Percentiles rank a stretch among this genome's conserved stretches.
These are phyloP conservation scores for Pocota personata DNA, from an alignment of 2,888 invertebrate genomes.

Conservation along the genomic window DNA sequence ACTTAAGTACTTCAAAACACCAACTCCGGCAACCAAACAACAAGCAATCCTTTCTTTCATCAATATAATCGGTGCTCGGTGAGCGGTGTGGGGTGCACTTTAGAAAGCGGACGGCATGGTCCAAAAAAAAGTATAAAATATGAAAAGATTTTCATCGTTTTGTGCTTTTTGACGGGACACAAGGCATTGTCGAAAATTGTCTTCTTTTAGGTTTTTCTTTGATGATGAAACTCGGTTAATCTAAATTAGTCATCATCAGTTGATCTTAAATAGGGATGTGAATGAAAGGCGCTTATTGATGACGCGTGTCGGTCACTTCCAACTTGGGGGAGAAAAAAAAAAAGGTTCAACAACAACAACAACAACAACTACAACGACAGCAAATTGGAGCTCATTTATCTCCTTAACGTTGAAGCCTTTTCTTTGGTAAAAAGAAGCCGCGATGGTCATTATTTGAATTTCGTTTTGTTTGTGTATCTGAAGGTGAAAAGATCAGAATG, in stretches of 20 bases:
- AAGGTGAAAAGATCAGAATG: neutral
- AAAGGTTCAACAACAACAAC: neutral
- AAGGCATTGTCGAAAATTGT: constrained; percentile 41
- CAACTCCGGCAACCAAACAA: constrained; percentile 8
- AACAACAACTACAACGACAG: neutral
- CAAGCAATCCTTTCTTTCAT: constrained; percentile 56
- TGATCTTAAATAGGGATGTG: constrained; percentile 66
- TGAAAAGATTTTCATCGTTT: constrained; percentile 39
- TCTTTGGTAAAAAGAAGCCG: constrained; percentile 37
- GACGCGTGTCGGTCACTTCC: constrained; percentile 72
- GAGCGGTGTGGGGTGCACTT: constrained; percentile 18
- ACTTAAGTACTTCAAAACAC: constrained; percentile 68
- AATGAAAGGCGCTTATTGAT: constrained; percentile 74
- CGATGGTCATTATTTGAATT: constrained; percentile 36
- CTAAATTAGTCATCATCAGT: constrained; percentile 73
- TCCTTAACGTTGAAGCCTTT: constrained; percentile 29
- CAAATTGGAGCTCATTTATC: constrained; percentile 53
- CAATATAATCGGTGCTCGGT: constrained; percentile 23
- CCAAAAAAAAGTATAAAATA: constrained; percentile 11
- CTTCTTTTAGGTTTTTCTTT: constrained; percentile 51
- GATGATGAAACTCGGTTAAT: constrained; percentile 66
- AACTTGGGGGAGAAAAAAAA: constrained; percentile 18
- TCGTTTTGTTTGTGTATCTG: neutral
- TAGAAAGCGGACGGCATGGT: constrained; percentile 27
- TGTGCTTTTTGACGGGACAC: constrained; percentile 38